A percentile compares a stretch with the other conserved stretches of the same genome.
These are phyloP conservation scores for Melieria crassipennis DNA, from an alignment of 2,888 invertebrate species.

Conservation along the genomic window DNA sequence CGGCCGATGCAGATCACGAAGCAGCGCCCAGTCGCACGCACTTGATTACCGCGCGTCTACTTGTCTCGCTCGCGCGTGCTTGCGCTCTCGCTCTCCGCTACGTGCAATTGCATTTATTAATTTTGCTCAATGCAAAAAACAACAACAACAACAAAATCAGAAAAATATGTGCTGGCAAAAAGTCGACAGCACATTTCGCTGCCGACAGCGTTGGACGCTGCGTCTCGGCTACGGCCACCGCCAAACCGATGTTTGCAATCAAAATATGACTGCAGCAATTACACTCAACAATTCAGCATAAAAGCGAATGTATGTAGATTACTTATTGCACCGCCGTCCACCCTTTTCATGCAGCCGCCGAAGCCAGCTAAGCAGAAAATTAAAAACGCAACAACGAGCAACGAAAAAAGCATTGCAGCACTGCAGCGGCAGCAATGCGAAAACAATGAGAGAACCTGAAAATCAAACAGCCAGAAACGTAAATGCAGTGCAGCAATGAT, in stretches of 20 bases:
- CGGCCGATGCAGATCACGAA: no score
- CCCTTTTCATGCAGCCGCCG: not conserved
- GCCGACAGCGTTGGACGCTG: not conserved
- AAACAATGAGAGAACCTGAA: conserved; percentile 6
- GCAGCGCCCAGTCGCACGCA: no score
- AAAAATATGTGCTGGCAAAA: not conserved
- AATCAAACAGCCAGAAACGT: no score
- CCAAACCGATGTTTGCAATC: conserved; percentile 12
- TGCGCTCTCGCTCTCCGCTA: no score
- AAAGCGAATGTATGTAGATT: no score
- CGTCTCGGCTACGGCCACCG: no score
- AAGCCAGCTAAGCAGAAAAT: conserved; percentile 39
- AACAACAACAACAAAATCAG: conserved; percentile 9
- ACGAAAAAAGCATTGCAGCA: conserved; percentile 1
- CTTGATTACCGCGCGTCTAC: no score
- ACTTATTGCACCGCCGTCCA: not conserved
- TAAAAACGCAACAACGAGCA: conserved; percentile 30
- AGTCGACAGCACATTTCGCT: not conserved
- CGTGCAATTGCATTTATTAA: not conserved
- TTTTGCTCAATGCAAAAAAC: not conserved
- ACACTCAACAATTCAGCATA: conserved; percentile 20
- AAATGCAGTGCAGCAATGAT: conserved; percentile 12
- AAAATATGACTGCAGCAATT: conserved; percentile 35
- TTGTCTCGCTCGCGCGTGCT: no score
- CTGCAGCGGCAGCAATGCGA: not conserved